Evolutionary conservation across 2,888 invertebrate species (phyloP).

Genomic region (Meganola albula): DNA sequence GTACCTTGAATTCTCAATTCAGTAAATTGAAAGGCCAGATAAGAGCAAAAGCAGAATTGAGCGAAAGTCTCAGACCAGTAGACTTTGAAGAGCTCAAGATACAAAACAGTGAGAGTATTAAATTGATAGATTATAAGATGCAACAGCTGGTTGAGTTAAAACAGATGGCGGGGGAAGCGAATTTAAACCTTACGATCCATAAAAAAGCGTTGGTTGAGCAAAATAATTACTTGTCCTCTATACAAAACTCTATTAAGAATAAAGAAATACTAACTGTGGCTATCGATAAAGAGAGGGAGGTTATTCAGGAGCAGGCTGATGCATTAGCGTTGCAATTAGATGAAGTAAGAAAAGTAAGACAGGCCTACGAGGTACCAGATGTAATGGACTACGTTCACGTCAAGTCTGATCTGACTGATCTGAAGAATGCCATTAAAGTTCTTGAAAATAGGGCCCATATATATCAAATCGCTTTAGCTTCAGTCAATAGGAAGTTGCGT

Average conservation of each 20-base stretch:
- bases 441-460: neutral
- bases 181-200: conserved; percentile 68
- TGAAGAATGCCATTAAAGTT: neutral
- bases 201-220: conserved; percentile 74
- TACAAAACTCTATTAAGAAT: conserved; percentile 37
- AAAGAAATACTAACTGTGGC: neutral
- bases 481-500: conserved; percentile 43
- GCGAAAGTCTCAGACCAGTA: conserved; percentile 74
- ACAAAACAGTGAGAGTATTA: conserved; percentile 69
- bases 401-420: neutral
- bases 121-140: conserved; percentile 71
- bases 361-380: neutral
- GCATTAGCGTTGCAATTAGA: neutral
- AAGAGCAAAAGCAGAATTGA: conserved; percentile 73
- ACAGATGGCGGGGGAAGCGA: conserved; percentile 76
- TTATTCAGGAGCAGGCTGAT: neutral
- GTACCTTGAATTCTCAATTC: conserved; percentile 71
- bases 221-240: conserved; percentile 49
- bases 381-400: neutral
- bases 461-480: neutral
- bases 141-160: conserved; percentile 71
- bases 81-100: conserved; percentile 80
- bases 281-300: neutral
- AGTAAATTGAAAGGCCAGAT: conserved; percentile 71
- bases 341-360: neutral